phyloP scores from a whole-genome alignment of 2,797 vertebrate species.

The Geotrypetes seraphini region DNA sequence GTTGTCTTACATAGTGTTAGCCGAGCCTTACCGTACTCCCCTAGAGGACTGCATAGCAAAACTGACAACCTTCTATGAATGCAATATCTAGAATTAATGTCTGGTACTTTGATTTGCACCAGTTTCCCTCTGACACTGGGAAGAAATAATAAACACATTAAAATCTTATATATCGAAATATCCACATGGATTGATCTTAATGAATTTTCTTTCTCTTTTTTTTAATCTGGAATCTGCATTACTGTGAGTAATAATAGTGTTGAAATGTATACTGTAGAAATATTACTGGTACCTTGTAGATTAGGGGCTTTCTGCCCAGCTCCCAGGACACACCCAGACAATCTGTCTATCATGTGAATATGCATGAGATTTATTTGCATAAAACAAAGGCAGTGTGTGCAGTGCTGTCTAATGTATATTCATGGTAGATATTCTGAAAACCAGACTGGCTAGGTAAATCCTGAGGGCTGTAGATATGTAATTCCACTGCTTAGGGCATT shows the following conservation, averaged over 20 bases:
- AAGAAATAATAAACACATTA: conserved; percentile 1
- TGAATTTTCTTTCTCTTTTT: conserved; percentile 24
- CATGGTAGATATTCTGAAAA: too few relatives aligned
- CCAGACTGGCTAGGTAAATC: too few relatives aligned
- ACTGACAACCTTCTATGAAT: conserved; percentile 3
- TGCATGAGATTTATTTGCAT: too few relatives aligned
- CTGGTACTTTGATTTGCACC: conserved; percentile 5
- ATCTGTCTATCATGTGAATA: too few relatives aligned
- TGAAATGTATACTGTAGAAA: conserved; percentile 1
- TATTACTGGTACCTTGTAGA: too few relatives aligned
- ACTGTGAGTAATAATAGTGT: conserved; percentile 27
- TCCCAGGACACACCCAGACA: too few relatives aligned
- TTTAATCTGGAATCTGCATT: conserved; percentile 41
- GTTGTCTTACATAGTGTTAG: conserved; percentile 19
- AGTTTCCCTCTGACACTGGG: neutral
- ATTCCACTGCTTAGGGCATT: conserved; percentile 12
- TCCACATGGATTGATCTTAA: conserved; percentile 26
- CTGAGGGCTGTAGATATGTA: too few relatives aligned
- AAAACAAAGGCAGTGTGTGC: too few relatives aligned
- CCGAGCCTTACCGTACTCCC: conserved; percentile 13
- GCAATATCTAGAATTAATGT: conserved; percentile 13
- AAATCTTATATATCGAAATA: conserved; percentile 10
- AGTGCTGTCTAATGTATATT: too few relatives aligned
- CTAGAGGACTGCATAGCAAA: conserved; percentile 25
- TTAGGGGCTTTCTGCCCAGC: too few relatives aligned